Base-by-base conservation (phyloP, 2,113 vertebrate genomes). In the Larimichthys polyactis region DNA sequence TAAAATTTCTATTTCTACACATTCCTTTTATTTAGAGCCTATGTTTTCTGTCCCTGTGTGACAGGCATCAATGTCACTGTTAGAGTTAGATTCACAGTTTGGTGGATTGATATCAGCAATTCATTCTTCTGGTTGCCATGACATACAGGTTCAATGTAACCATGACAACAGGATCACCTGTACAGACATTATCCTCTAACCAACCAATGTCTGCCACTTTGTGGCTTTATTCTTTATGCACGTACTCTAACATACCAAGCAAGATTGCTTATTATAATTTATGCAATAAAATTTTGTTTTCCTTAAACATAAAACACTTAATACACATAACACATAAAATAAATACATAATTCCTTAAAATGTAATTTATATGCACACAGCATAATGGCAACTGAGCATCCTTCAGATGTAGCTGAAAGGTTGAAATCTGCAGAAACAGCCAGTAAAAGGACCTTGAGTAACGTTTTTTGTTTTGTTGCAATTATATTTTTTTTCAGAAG, bases 131-230 rank as follows among this genome's bases (percentile, higher is more conserved):
- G 71, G 75, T 86, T 83, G 74, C 86, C 75, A 71, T 73, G 81
- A 83, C 60, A 58, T 78, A 64, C 78, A 83, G 75, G 73, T 73
- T 75, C 59, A 62, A 68, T 63, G 91, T 93, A 84, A 84, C 91
- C 90, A 91, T 92, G 91, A 89, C 89, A 93, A 92, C 87, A 63
- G 27, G 19, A 89, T 84, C 80, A 87, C 74, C 78, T 83, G 81
- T 80, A 81, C 54, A 84, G 73, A 60, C 32, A 76, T 63, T 16
- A 68, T 62, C 14, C 19, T 54, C 59, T 2, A 32, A 57, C 55
- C 69, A 73, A 75, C 52, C 44, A 64, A 22, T 19, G 69, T 46
- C 11, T 58, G 15, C 29, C 24, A 55, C 51, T 52, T 17, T 64
- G 49, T 63, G 36, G 40, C 40, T 51, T 65, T 17, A 24, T 52